Percentiles rank a stretch among this genome's conserved stretches.
Conservation (phyloP, 2,888 invertebrate genomes). For the Tupiocoris notatus region DNA sequence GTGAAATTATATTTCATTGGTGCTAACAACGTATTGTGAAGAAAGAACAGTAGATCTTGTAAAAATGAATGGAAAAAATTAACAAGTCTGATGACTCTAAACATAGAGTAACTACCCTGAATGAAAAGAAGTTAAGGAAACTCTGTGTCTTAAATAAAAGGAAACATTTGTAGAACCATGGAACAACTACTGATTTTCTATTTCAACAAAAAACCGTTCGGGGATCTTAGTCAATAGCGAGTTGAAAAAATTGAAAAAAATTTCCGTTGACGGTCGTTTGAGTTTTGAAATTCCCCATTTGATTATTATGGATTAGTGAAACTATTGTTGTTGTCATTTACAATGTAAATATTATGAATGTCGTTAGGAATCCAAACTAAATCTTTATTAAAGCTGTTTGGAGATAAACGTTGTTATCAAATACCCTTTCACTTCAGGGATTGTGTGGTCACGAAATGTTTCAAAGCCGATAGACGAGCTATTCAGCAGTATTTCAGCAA, state of each 20-base stretch:
- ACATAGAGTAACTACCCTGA: slow-evolving; percentile 46
- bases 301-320: slow-evolving; percentile 35
- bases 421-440: too few relatives aligned
- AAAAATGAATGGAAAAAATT: slow-evolving; percentile 28
- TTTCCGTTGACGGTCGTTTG: not conserved
- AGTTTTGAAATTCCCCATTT: slow-evolving; percentile 15
- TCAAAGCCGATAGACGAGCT: too few relatives aligned
- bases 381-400: slow-evolving; percentile 40
- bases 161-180: not conserved
- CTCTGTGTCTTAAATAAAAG: slow-evolving; percentile 50
- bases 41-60: slow-evolving; percentile 21
- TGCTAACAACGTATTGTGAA: slow-evolving; percentile 47
- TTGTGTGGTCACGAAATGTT: too few relatives aligned
- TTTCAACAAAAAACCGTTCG: not conserved
- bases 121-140: slow-evolving; percentile 41
- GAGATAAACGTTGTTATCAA: too few relatives aligned
- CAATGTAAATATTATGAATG: slow-evolving; percentile 38
- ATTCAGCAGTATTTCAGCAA: too few relatives aligned
- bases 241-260: too few relatives aligned
- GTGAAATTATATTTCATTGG: slow-evolving; percentile 47
- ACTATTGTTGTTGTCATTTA: slow-evolving; percentile 37
- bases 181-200: not conserved
- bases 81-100: slow-evolving; percentile 50
- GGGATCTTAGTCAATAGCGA: not conserved
- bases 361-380: slow-evolving; percentile 37